A percentile compares a stretch with the other conserved stretches of the same genome.
These are phyloP conservation scores for Solen grandis DNA, from an alignment of 1,140 invertebrate species.

Conservation along the genomic window DNA sequence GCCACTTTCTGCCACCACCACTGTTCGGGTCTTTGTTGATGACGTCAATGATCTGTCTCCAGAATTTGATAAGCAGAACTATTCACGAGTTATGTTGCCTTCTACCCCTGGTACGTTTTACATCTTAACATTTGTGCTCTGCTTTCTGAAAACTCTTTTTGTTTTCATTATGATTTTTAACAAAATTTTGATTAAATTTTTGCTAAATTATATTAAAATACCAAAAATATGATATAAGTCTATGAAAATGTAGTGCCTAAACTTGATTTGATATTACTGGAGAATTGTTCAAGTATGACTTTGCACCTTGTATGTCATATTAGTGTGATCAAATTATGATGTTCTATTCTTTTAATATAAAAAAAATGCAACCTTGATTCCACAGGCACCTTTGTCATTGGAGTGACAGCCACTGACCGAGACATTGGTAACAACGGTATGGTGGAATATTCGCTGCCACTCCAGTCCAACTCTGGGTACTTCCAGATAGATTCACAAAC, in stretches of 20 bases:
- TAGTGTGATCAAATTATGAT: no score
- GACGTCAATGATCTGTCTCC: slow-evolving; percentile 97
- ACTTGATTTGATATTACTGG: background rate
- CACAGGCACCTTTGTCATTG: slow-evolving; percentile 85
- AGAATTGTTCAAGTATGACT: background rate
- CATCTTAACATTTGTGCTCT: no score
- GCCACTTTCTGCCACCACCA: slow-evolving; percentile 62
- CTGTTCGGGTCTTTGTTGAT: slow-evolving; percentile 79
- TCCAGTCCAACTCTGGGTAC: slow-evolving; percentile 84
- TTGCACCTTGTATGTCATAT: background rate
- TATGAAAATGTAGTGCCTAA: no score
- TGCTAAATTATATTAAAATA: no score
- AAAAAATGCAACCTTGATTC: no score
- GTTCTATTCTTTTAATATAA: no score
- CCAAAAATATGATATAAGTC: no score
- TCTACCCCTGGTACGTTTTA: slow-evolving; percentile 61
- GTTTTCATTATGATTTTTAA: background rate
- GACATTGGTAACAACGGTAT: slow-evolving; percentile 75
- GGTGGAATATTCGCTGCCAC: slow-evolving; percentile 89
- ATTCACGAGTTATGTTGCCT: slow-evolving; percentile 67
- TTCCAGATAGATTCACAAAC: slow-evolving; percentile 79
- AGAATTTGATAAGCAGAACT: slow-evolving; percentile 84
- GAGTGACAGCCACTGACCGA: slow-evolving; percentile 84
- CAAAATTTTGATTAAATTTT: background rate
- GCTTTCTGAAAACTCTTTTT: no score